Evolutionary conservation across 64 coral and sea anemone species (phyloP).

Genomic region (Montipora cactus): DNA sequence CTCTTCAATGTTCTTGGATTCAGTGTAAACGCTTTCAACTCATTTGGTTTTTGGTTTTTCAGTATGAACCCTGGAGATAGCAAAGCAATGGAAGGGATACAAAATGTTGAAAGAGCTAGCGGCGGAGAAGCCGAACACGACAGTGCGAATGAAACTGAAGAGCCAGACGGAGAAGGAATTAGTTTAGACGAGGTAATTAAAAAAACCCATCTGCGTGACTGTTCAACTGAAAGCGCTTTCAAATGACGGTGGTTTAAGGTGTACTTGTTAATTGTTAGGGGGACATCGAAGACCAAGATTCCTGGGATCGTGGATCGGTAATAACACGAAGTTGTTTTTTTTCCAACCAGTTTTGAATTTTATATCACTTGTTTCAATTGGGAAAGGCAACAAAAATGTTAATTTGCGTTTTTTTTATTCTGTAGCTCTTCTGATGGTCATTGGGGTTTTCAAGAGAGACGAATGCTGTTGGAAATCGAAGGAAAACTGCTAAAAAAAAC

Average conservation of each 20-base stretch:
- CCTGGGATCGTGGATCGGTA: slow-evolving; percentile 72
- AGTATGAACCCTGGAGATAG: slow-evolving; percentile 88
- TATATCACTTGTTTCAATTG: background rate
- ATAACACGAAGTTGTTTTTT: background rate
- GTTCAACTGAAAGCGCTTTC: background rate
- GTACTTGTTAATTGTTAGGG: slow-evolving; percentile 3
- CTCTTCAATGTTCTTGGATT: no score
- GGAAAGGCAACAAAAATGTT: background rate
- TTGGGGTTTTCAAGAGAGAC: background rate
- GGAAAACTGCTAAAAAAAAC: background rate
- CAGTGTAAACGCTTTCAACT: background rate
- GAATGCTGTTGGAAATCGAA: background rate
- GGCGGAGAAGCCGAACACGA: slow-evolving; percentile 80
- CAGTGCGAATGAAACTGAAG: slow-evolving; percentile 83
- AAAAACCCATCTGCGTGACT: background rate
- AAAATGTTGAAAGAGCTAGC: slow-evolving; percentile 87
- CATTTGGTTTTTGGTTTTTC: background rate
- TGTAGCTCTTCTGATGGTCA: background rate
- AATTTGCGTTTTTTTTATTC: background rate
- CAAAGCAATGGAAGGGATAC: slow-evolving; percentile 90
- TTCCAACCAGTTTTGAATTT: background rate
- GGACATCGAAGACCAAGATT: slow-evolving; percentile 69
- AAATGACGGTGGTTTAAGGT: no score
- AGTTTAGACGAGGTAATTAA: slow-evolving; percentile 81
- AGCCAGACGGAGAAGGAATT: slow-evolving; percentile 70